phyloP scores from a whole-genome alignment of 92 coral and sea anemone species.

The Bergia sp. region DNA sequence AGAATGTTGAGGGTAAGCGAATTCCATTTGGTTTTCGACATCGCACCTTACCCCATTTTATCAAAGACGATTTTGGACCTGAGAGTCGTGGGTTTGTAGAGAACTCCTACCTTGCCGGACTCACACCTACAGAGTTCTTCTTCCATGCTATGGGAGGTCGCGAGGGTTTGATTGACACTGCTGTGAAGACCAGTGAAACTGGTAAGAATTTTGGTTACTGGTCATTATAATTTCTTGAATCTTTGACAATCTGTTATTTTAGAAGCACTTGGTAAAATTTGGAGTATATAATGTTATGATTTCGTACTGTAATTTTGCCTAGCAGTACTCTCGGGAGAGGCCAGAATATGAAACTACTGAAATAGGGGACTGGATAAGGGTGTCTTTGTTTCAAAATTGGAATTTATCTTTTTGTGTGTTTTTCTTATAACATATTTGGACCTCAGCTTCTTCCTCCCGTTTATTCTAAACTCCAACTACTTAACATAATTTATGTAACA shows the following conservation, averaged over 20 bases:
- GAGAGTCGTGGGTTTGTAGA: conserved; percentile 99
- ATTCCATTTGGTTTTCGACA: conserved; percentile 99
- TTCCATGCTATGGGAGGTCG: conserved; percentile 99
- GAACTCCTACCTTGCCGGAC: conserved; percentile 99
- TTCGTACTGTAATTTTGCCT: too few species aligned
- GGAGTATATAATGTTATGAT: neutral
- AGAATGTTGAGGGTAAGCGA: conserved; percentile 99
- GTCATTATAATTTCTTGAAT: too few species aligned
- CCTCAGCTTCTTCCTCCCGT: too few species aligned
- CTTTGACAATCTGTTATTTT: too few species aligned
- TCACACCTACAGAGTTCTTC: conserved; percentile 98
- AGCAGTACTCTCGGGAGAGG: neutral
- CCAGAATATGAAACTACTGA: too few species aligned
- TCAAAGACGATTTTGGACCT: conserved; percentile 99
- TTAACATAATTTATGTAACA: too few species aligned
- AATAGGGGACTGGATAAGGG: too few species aligned
- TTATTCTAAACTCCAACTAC: too few species aligned
- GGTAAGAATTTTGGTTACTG: conserved; percentile 56
- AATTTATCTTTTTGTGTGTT: too few species aligned
- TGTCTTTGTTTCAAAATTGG: too few species aligned
- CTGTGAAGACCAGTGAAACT: conserved; percentile 99
- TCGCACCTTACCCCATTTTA: conserved; percentile 97
- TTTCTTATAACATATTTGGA: too few species aligned
- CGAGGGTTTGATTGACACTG: conserved; percentile 99
- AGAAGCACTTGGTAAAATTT: neutral